Base-by-base conservation (phyloP, 2,113 vertebrate genomes). In the Zapus hudsonius region DNA sequence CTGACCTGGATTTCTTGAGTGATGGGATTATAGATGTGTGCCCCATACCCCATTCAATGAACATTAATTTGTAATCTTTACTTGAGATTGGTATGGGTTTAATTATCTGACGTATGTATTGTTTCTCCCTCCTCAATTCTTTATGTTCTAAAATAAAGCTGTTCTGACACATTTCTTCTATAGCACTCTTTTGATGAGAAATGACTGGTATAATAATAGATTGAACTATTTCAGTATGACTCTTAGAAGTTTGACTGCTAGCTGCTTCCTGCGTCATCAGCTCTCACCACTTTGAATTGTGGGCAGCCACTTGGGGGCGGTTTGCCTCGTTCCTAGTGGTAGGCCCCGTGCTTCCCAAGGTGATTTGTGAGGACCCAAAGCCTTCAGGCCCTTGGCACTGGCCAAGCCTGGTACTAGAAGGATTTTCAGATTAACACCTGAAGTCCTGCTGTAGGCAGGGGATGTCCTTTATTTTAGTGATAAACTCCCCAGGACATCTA, bases 271-370 rank as follows among this genome's bases (percentile, higher is more conserved):
- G 33, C 36, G 76, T 81, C 63, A 73, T n/a, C n/a, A n/a, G n/a
- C n/a, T n/a, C n/a, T 92, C 59, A 78, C 20, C 74, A 47, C 89
- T 92, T 79, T 89, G 80, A 75, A 82, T 63, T 76, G 67, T 79
- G 84, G 89, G 38, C 36, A 95, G 52, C 84, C 57, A 78, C 42
- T 69, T 31, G 0, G 6, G 92, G 73, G 91, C 8, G 52, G 72
- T 87, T 7, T 84, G 10, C 52, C 72, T 72, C 66, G 75, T 76
- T 75, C 70, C 69, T 7, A 84, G 64, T 33, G 81, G 19, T 64
- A n/a, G 52, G 80, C 20, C 78, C 27, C 36, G 29, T 1, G 29
- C 81, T 1, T 15, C 76, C 13, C 44, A 61, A 52, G 36, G 64
- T 66, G 47, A 87, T 61, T 44, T 81, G 70, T 86, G 47, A 20